Percentiles rank a stretch among this genome's conserved stretches.
These are phyloP conservation scores for Conopomorpha cramerella DNA, from an alignment of 1,140 invertebrate genomes.

Conservation along the genomic window DNA sequence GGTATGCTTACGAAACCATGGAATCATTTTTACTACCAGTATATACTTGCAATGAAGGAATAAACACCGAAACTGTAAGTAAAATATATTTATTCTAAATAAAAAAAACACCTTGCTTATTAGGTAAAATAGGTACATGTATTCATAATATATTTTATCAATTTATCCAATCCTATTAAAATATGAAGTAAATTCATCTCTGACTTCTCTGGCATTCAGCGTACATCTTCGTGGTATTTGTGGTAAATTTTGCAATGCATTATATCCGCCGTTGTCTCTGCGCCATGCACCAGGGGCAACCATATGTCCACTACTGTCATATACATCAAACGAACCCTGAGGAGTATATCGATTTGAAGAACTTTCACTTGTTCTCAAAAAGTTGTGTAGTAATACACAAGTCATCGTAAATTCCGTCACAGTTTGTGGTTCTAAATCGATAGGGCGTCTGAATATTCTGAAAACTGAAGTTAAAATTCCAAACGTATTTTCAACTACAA, in stretches of 20 bases:
- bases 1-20: slow-evolving; percentile 12
- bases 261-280: slow-evolving; percentile 7
- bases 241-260: slow-evolving; percentile 8
- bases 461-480: slow-evolving; percentile 52
- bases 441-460: slow-evolving; percentile 33
- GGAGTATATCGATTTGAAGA: slow-evolving; percentile 13
- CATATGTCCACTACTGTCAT: slow-evolving; percentile 8
- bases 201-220: slow-evolving; percentile 9
- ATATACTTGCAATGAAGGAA: slow-evolving; percentile 8
- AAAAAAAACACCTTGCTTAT: slow-evolving; percentile 1
- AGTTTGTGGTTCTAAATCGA: slow-evolving; percentile 20
- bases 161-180: slow-evolving; percentile 9
- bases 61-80: slow-evolving; percentile 13
- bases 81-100: slow-evolving; percentile 4
- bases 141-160: background rate
- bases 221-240: slow-evolving; percentile 10
- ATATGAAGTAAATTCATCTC: slow-evolving; percentile 12
- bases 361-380: slow-evolving; percentile 18
- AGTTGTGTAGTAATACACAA: slow-evolving; percentile 24
- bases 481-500: slow-evolving; percentile 59
- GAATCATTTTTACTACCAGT: slow-evolving; percentile 11
- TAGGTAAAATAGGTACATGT: slow-evolving; percentile 4
- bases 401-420: slow-evolving; percentile 18
- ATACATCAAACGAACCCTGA: slow-evolving; percentile 12
- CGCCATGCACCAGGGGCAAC: slow-evolving; percentile 12